Conservation (phyloP, 2,797 vertebrate genomes). For the Necrosyrtes monachus region DNA sequence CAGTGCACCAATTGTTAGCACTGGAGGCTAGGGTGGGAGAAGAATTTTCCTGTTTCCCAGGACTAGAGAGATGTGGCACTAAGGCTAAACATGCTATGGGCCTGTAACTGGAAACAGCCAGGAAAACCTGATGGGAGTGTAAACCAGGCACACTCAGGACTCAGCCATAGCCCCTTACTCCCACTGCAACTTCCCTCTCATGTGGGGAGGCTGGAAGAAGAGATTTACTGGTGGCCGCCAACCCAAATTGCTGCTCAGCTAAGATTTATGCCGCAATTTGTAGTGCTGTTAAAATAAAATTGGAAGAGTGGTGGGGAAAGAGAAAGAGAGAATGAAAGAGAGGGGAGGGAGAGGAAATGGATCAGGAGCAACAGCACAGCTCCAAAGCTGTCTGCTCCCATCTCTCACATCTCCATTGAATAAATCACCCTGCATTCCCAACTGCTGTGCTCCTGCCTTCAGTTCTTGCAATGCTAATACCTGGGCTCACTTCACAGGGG, state of each 20-base stretch:
- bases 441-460: not conserved
- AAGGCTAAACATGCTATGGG: not conserved
- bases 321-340: not conserved
- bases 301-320: not conserved
- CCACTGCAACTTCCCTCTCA: not conserved
- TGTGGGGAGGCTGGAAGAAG: not conserved
- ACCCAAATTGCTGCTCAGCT: not conserved
- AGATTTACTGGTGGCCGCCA: not conserved
- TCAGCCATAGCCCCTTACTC: not conserved
- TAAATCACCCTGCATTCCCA: not conserved
- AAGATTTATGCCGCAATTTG: slow-evolving; percentile 37
- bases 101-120: not conserved
- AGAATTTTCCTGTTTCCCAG: not conserved
- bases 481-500: not conserved
- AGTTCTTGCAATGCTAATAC: not conserved
- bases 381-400: slow-evolving; percentile 6
- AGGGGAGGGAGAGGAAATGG: not conserved
- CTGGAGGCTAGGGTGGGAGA: not conserved
- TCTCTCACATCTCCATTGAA: not conserved
- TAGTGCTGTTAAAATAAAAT: slow-evolving; percentile 17
- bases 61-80: not conserved
- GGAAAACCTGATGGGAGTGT: not conserved
- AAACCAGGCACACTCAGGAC: not conserved
- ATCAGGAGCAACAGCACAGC: not conserved
- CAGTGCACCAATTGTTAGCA: not conserved